Evolutionary conservation across 2,113 vertebrate genomes (phyloP).

Genomic region (Leucopternis melanops): DNA sequence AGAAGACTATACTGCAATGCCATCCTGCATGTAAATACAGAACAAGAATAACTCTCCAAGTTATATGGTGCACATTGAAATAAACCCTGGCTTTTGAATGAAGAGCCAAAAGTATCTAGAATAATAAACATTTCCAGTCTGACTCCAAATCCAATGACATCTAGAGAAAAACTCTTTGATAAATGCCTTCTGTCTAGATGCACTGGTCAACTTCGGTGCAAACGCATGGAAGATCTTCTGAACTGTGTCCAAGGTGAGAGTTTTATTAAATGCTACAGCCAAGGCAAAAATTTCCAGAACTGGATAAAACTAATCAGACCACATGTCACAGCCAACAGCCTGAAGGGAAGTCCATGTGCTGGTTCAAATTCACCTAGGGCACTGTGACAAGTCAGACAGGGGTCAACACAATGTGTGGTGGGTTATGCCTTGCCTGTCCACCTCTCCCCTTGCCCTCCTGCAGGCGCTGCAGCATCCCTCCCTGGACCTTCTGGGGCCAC

Average conservation of each 20-base stretch:
- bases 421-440: accelerated
- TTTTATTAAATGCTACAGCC: neutral
- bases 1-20: neutral
- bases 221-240: neutral
- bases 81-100: accelerated
- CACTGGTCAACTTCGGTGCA: neutral
- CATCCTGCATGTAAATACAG: neutral
- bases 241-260: too few relatives aligned
- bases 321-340: neutral
- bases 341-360: neutral
- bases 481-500: too few relatives aligned
- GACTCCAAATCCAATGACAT: neutral
- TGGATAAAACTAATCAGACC: neutral
- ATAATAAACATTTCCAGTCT: neutral
- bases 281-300: neutral
- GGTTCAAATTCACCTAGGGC: neutral
- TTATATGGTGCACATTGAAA: neutral
- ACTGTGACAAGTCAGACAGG: neutral
- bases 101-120: neutral
- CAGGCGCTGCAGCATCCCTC: neutral
- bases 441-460: too few relatives aligned
- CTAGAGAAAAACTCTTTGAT: neutral
- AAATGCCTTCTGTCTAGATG: neutral
- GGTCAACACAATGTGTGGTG: neutral
- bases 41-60: neutral